Evolutionary conservation across 2,113 vertebrate species (phyloP).

Genomic region (Cyprinodon brontotheroides): DNA sequence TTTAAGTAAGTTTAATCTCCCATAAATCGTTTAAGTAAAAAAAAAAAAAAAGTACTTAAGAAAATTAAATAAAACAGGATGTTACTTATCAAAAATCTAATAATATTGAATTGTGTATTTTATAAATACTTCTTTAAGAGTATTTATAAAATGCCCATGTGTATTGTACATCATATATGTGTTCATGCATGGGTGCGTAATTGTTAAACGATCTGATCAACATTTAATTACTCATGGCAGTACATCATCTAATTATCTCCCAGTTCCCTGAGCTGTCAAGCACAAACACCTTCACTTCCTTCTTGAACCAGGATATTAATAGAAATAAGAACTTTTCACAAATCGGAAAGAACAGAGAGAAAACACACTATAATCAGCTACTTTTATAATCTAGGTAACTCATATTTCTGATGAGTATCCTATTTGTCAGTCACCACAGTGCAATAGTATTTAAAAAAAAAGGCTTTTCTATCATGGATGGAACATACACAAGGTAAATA

Average conservation of each 20-base stretch:
- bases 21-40: not conserved
- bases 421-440: slow-evolving; percentile 3
- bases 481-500: not conserved
- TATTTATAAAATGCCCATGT: not conserved
- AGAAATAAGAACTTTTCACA: slow-evolving; percentile 34
- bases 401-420: not conserved
- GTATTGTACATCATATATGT: not conserved
- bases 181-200: not conserved
- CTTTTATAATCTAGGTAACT: slow-evolving; percentile 17
- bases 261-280: slow-evolving; percentile 36
- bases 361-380: slow-evolving; percentile 15
- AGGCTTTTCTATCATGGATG: not conserved
- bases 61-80: not conserved
- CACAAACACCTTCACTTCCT: slow-evolving; percentile 36
- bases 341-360: not conserved
- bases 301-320: slow-evolving; percentile 48
- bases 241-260: slow-evolving; percentile 48
- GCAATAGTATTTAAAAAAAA: not conserved
- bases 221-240: slow-evolving; percentile 43
- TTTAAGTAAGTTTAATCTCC: not conserved
- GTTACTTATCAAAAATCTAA: not conserved
- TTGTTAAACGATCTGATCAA: slow-evolving; percentile 27
- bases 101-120: not conserved
- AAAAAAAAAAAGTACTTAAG: not conserved
- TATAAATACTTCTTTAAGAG: not conserved